Evolutionary conservation across 2,797 vertebrate species (phyloP).

Genomic region (Acanthopagrus latus): DNA sequence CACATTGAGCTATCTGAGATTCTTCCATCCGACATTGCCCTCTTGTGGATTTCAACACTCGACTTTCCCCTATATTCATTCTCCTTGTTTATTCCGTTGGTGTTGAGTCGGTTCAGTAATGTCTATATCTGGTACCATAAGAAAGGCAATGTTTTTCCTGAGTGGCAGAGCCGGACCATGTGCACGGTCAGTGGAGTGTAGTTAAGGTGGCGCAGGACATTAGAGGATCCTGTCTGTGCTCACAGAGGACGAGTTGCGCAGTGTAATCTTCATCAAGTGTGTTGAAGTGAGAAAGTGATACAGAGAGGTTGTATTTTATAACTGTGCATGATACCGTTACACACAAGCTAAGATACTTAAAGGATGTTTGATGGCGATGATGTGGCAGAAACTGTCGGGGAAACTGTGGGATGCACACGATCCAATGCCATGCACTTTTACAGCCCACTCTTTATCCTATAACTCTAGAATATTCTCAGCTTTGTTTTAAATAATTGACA

Average conservation of each 20-base stretch:
- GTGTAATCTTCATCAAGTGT: neutral
- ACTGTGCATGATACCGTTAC: neutral
- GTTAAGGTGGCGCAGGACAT: neutral
- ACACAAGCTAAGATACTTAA: neutral
- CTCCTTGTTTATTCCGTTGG: neutral
- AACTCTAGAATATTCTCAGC: neutral
- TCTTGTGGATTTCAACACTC: constrained; percentile 55
- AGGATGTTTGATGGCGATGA: neutral
- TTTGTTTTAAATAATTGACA: constrained; percentile 1
- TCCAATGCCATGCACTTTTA: neutral
- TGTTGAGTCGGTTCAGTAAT: neutral
- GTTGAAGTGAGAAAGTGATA: neutral
- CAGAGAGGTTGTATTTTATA: neutral
- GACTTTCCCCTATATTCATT: neutral
- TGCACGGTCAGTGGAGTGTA: neutral
- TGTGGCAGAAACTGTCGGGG: neutral
- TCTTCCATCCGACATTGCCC: constrained; percentile 45
- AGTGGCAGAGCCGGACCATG: no score
- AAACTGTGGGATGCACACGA: neutral
- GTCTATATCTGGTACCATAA: neutral
- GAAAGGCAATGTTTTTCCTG: neutral
- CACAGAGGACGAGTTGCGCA: neutral
- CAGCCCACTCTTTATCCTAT: neutral
- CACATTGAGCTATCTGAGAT: neutral
- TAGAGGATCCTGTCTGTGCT: neutral